phyloP scores from a whole-genome alignment of 2,888 invertebrate genomes.

The Leptopilina drosophilae region DNA sequence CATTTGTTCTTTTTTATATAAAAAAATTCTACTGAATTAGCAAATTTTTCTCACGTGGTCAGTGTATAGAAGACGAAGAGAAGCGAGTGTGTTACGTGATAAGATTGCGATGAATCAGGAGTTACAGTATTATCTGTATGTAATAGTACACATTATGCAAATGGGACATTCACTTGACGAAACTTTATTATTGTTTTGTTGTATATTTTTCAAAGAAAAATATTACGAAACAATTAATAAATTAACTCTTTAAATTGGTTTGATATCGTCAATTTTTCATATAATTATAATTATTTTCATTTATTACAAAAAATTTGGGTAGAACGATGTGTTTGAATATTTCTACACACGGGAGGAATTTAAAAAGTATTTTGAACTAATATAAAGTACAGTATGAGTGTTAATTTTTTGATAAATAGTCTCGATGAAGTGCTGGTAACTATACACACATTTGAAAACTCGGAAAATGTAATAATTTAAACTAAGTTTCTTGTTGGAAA shows the following conservation, averaged over 20 bases:
- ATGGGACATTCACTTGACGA: conserved; percentile 4
- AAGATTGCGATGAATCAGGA: conserved; percentile 14
- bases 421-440: too few species aligned
- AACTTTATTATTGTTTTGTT: background rate
- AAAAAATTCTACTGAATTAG: conserved; percentile 2
- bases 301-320: too few species aligned
- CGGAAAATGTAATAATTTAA: background rate
- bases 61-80: background rate
- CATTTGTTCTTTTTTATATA: background rate
- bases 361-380: too few species aligned
- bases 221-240: background rate
- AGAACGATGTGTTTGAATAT: too few species aligned
- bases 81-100: conserved; percentile 8
- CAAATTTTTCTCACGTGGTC: background rate
- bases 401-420: background rate
- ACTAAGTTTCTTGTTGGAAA: background rate
- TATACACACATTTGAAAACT: background rate
- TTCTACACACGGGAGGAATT: too few species aligned
- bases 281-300: background rate
- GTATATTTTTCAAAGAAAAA: background rate
- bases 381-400: background rate
- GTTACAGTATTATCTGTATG: conserved; percentile 12
- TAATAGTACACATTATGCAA: conserved; percentile 10
- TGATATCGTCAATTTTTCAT: background rate
- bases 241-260: background rate